A percentile compares a stretch with the other conserved stretches of the same genome.
Evolutionary conservation across 2,888 invertebrate genomes (phyloP).

Genomic region (Deilephila elpenor): DNA sequence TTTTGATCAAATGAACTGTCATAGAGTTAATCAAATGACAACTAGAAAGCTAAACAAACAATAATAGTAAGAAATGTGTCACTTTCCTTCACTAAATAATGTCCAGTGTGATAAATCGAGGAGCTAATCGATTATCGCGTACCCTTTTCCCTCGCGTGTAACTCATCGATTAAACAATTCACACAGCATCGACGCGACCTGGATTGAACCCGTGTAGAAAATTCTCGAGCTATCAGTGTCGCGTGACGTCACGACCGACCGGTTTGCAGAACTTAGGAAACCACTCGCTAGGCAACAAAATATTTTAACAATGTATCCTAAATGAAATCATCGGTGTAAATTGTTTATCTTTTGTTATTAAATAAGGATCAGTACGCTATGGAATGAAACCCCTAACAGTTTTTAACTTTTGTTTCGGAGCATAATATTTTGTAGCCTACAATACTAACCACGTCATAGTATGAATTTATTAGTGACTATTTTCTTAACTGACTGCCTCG

Average conservation of each 20-base stretch:
- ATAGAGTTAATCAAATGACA: too few relatives aligned
- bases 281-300: background rate
- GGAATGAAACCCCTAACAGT: too few relatives aligned
- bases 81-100: constrained; percentile 1
- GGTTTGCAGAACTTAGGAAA: background rate
- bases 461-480: too few relatives aligned
- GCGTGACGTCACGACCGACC: constrained; percentile 1
- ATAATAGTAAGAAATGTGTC: background rate
- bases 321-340: background rate
- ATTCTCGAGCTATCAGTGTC: constrained; percentile 5
- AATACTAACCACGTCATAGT: too few relatives aligned
- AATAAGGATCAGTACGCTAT: too few relatives aligned
- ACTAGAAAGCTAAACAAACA: background rate
- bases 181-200: constrained; percentile 1
- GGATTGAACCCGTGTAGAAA: constrained; percentile 15
- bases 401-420: too few relatives aligned
- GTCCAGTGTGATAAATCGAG: background rate
- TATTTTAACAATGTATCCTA: background rate
- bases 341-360: too few relatives aligned
- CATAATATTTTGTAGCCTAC: too few relatives aligned
- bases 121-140: constrained; percentile 3
- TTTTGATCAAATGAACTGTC: background rate
- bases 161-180: constrained; percentile 16
- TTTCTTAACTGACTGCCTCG: too few relatives aligned
- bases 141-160: constrained; percentile 16